Evolutionary conservation across 23 tunicate species (phyloP), one percentile per base, ranked within the genome.

Genomic region (Corella eumyota): DNA sequence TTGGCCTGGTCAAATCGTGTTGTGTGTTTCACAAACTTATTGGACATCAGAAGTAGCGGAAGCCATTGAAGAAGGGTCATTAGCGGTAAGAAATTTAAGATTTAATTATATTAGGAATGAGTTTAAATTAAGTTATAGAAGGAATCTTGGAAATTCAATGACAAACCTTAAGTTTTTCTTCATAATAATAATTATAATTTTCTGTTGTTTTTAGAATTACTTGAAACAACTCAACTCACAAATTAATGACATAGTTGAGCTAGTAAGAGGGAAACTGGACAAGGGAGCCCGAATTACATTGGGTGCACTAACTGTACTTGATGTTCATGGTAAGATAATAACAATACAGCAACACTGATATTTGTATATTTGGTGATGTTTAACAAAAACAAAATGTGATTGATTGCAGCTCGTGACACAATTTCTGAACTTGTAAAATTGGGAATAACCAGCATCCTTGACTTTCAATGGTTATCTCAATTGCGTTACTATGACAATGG

Each of bases 21-120:
- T 90, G 69, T 79, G 82, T 46, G 86, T 68, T 6, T 90, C 97
- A 0, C 97, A 90, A 55, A 69, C 78, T 21, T 90, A 73, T 67
- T 90, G 97, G 97, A 90, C 97, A 5, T 59, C 81, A 3, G 97
- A 90, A 51, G 97, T 79, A 55, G 90, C 79, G 30, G 90, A 79
- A 56, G 90, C 97, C 9, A 90, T 90, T 57, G 78, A 78, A 57
- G 80, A 71, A 36, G 76, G 83, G 30, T 53, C 86, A 25, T 71
- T 86, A 0, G 80, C 48, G 26, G 94, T 84, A 31, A 61, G 75
- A 65, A 6, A 21, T 9, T 7, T 50, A 5, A 3, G 2, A 48
- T 48, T 3, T 48, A 2, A 21, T 4, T 26, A 48, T 25, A 3
- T 48, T 48, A 48, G 13, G 11, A 15, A 11, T n/a, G 48, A n/a